These are phyloP conservation scores for Pristiophorus japonicus DNA, from an alignment of 2,113 vertebrate species.

Conservation along the genomic window DNA sequence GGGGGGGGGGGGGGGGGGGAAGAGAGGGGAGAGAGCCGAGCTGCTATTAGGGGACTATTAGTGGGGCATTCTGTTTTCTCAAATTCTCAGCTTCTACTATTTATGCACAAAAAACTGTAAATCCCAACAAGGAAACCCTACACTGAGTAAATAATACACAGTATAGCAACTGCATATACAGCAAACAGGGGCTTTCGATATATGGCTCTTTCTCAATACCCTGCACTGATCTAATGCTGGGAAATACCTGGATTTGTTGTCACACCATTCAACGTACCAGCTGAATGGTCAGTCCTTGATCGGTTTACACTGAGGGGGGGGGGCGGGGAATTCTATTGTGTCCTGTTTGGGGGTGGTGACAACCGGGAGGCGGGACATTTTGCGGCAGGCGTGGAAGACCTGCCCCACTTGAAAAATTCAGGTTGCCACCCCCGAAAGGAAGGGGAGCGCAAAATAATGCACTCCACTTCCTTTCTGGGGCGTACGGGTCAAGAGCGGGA, in stretches of 20 bases:
- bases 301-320: neutral
- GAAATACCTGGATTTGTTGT: neutral
- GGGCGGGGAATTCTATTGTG: too few relatives aligned
- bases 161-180: neutral
- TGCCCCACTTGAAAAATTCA: too few relatives aligned
- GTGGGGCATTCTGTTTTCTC: neutral
- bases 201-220: neutral
- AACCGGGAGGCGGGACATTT: too few relatives aligned
- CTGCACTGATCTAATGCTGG: neutral
- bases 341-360: too few relatives aligned
- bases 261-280: neutral
- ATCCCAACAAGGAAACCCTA: neutral
- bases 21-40: neutral
- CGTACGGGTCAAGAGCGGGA: too few relatives aligned
- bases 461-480: too few relatives aligned
- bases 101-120: neutral
- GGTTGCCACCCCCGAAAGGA: too few relatives aligned
- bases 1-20: neutral
- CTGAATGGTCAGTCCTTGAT: neutral
- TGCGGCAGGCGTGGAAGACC: too few relatives aligned
- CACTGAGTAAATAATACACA: neutral
- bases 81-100: neutral
- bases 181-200: too few relatives aligned
- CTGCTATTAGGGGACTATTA: neutral
- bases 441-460: too few relatives aligned